Percentiles rank a stretch among this genome's conserved stretches.
Evolutionary conservation across 2,797 vertebrate species (phyloP).

Genomic region (Hipposideros larvatus): DNA sequence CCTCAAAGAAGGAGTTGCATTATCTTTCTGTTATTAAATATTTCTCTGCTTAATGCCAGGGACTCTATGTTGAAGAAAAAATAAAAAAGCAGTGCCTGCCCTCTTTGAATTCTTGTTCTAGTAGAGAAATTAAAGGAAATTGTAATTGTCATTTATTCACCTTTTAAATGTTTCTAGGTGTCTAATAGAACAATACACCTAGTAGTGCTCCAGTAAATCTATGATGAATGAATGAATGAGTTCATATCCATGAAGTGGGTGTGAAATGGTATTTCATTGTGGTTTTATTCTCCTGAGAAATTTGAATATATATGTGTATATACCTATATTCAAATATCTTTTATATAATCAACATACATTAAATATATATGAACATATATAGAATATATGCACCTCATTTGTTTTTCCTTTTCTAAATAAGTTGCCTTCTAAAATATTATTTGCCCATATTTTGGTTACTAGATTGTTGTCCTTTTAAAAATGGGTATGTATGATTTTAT

Average conservation of each 20-base stretch:
- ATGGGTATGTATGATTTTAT: background rate
- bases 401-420: background rate
- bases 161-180: background rate
- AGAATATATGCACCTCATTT: background rate
- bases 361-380: background rate
- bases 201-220: background rate
- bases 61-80: background rate
- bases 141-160: background rate
- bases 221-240: background rate
- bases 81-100: background rate
- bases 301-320: background rate
- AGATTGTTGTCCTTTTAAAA: background rate
- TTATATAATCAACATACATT: background rate
- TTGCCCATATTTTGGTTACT: background rate
- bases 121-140: background rate
- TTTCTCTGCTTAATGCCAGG: background rate
- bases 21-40: background rate
- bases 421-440: background rate
- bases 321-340: background rate
- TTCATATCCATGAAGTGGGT: background rate
- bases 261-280: background rate
- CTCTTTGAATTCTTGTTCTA: background rate
- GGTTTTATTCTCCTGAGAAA: constrained; percentile 22
- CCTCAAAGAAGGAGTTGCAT: background rate
- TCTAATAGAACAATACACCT: background rate